These are phyloP conservation scores for Mechanitis messenoides DNA, from an alignment of 2,888 invertebrate species.

Conservation along the genomic window DNA sequence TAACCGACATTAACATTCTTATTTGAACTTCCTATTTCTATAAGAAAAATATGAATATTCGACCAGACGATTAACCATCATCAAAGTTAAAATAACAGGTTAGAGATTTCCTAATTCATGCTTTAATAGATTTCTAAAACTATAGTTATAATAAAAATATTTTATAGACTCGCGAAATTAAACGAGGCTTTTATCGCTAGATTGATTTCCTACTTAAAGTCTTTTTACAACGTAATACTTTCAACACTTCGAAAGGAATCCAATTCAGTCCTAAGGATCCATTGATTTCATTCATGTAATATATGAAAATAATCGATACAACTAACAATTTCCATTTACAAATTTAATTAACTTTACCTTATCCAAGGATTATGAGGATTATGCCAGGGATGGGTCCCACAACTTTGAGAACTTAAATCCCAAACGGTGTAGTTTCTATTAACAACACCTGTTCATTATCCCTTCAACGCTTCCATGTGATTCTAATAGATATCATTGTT, in stretches of 20 bases:
- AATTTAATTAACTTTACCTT: too few species aligned
- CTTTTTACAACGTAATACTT: background rate
- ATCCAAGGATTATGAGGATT: too few species aligned
- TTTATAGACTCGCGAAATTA: background rate
- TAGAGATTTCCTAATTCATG: background rate
- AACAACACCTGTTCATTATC: too few species aligned
- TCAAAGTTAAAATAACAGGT: background rate
- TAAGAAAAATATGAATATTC: background rate
- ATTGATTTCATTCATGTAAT: too few species aligned
- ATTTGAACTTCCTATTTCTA: background rate
- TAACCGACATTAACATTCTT: background rate
- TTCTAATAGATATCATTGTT: too few species aligned
- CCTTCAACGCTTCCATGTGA: too few species aligned
- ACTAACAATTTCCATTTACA: too few species aligned
- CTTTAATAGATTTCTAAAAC: background rate
- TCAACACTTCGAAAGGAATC: background rate
- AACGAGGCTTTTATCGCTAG: background rate
- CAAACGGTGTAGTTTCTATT: too few species aligned
- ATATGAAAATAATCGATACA: too few species aligned
- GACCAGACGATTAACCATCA: background rate
- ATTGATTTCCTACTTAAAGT: conserved; percentile 3
- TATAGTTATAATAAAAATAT: background rate
- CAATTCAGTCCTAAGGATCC: too few species aligned
- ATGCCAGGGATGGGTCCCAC: too few species aligned
- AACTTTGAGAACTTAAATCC: too few species aligned